phyloP scores from a whole-genome alignment of 2,797 vertebrate genomes.

The Chaetophractus vellerosus region DNA sequence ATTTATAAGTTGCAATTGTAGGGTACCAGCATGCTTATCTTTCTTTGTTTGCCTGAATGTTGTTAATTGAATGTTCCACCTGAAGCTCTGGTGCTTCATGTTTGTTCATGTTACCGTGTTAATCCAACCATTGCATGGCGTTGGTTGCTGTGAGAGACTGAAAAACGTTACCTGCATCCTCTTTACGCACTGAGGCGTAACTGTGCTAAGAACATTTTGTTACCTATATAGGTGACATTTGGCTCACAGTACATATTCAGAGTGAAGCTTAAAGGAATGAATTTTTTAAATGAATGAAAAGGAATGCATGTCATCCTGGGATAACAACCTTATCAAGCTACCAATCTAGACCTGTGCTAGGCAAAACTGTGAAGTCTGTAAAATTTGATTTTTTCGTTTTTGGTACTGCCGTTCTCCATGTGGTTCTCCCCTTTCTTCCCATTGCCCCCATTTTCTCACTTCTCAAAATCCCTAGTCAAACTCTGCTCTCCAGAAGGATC shows the following conservation, averaged over 20 bases:
- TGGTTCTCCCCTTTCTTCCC: background rate
- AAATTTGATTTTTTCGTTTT: background rate
- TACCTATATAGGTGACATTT: background rate
- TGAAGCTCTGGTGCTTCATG: background rate
- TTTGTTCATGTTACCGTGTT: slow-evolving; percentile 57
- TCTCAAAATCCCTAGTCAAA: background rate
- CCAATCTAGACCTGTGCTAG: background rate
- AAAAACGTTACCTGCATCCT: background rate
- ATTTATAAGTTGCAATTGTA: slow-evolving; percentile 10
- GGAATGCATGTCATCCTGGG: background rate
- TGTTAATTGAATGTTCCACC: slow-evolving; percentile 37
- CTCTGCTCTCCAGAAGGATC: background rate
- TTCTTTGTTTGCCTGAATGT: slow-evolving; percentile 45
- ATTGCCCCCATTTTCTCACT: background rate
- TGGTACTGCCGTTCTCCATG: background rate
- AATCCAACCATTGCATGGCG: slow-evolving; percentile 9
- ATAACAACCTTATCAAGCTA: background rate
- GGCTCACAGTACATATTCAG: background rate
- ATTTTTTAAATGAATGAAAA: background rate
- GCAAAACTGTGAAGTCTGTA: background rate
- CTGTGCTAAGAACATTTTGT: background rate
- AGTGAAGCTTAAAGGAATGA: background rate
- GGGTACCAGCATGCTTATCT: slow-evolving; percentile 40
- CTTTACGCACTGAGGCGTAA: background rate
- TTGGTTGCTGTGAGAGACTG: background rate